Conservation (phyloP, 2,113 vertebrate species). For the Brienomyrus brachyistius region DNA sequence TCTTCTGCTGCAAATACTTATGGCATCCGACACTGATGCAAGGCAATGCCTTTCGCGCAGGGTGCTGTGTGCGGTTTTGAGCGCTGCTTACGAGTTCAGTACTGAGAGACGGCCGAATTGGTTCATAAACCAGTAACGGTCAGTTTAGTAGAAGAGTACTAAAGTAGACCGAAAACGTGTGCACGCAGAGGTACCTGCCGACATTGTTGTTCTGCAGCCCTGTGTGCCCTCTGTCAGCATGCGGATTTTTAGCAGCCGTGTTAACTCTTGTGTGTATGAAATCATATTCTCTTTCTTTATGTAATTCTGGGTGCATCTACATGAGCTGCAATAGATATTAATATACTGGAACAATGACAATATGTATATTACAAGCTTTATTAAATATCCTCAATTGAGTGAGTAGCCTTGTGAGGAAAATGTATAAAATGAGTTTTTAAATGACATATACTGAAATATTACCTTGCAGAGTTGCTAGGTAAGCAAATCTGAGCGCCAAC, state of each 20-base stretch:
- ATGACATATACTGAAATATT: background rate
- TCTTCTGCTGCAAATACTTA: background rate
- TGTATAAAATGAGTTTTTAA: background rate
- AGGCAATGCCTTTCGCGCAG: background rate
- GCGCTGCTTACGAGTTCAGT: background rate
- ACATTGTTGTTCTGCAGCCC: background rate
- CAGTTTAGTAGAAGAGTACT: background rate
- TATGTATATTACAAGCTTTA: conserved; percentile 6
- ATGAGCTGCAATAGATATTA: background rate
- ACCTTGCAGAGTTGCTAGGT: background rate
- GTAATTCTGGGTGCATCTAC: conserved; percentile 12
- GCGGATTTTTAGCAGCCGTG: background rate
- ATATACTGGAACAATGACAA: background rate
- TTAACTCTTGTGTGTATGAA: background rate
- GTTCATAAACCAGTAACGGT: background rate
- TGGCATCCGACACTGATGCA: background rate
- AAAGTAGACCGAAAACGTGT: background rate
- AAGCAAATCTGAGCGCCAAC: background rate
- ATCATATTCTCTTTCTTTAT: conserved; percentile 11
- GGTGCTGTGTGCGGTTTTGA: background rate
- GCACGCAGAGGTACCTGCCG: background rate
- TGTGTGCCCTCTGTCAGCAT: background rate
- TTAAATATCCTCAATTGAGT: background rate
- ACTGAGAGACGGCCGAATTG: background rate
- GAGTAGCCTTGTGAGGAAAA: background rate